Base-by-base conservation (phyloP, 1,140 invertebrate species). In the Sarcophaga bullata region DNA sequence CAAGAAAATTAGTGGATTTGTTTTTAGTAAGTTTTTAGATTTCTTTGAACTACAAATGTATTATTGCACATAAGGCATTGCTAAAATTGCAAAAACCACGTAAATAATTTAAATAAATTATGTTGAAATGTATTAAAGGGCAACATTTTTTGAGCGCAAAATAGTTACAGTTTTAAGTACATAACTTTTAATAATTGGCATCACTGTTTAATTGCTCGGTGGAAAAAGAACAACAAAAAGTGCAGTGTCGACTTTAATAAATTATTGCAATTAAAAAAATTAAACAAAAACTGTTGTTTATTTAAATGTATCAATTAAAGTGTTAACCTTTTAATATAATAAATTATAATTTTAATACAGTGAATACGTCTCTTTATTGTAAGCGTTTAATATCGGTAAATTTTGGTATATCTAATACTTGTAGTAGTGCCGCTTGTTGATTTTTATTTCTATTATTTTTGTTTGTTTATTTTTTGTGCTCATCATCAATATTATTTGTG, bases 211-310 rank as follows among this genome's bases (percentile, higher is more conserved):
- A 1, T 37, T 37, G 0, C 19, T 19, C 6, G 54, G 5, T 1
- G 4, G 6, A 15, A n/a, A 19, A 15, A 68, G 62, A 52, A 78
- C 49, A 78, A 78, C 75, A 78, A 76, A 78, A 78, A 78, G 25
- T 78, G 75, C 75, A 78, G 50, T 78, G 75, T 50, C 49, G 25
- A 78, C 50, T 76, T 52, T 68, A 37, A 19, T 52, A 48, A 76
- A 47, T 47, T 49, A 19, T 78, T 78, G 48, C 75, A 50, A 48
- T 68, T 68, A 25, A 25, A 19, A 37, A 68, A 68, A 68, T n/a
- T 19, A 68, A 68, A 68, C 75, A 78, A 78, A 48, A 17, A 76
- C 46, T 76, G 13, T 48, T 76, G 11, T 13, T 48, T 48, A 76
- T 58, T 58, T 58, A 58, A 58, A 58, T 58, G n/a, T 58, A 58